Conservation (phyloP, 2,888 invertebrate species). For the Schizotus pectinicornis region DNA sequence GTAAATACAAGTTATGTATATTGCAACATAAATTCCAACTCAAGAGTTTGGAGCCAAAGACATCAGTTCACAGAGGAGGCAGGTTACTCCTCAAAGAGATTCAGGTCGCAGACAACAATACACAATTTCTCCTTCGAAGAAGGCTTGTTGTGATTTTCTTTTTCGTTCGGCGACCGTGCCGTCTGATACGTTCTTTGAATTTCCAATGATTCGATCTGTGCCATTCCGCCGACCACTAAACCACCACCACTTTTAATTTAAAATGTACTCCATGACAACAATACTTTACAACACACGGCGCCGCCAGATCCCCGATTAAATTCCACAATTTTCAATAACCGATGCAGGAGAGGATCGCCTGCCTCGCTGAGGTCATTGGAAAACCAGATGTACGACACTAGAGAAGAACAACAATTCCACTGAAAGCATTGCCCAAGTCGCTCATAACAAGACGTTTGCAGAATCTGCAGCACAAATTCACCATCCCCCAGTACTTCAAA, state of each 20-base stretch:
- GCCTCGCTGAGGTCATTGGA: background rate
- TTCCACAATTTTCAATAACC: background rate
- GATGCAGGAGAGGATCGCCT: too few species aligned
- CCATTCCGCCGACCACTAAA: background rate
- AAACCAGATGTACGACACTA: background rate
- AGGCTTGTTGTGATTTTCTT: slow-evolving; percentile 46
- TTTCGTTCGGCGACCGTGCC: slow-evolving; percentile 39
- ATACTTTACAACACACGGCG: background rate
- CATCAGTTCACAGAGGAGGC: slow-evolving; percentile 40
- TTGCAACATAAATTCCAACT: slow-evolving; percentile 50
- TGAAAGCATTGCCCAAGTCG: background rate
- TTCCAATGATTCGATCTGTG: slow-evolving; percentile 25
- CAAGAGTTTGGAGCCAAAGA: slow-evolving; percentile 43
- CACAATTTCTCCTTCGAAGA: slow-evolving; percentile 46
- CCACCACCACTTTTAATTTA: slow-evolving; percentile 3
- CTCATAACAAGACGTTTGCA: too few species aligned
- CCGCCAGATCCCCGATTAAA: too few species aligned
- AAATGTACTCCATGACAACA: background rate
- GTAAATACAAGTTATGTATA: slow-evolving; percentile 53
- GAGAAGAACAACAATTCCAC: background rate
- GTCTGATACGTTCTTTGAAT: slow-evolving; percentile 49
- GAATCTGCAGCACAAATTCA: too few species aligned
- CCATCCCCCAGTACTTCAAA: too few species aligned
- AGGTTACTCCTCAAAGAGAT: slow-evolving; percentile 45
- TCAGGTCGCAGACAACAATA: slow-evolving; percentile 51